Conservation (phyloP, 2,888 invertebrate species). For the Synergus laeviventris region DNA sequence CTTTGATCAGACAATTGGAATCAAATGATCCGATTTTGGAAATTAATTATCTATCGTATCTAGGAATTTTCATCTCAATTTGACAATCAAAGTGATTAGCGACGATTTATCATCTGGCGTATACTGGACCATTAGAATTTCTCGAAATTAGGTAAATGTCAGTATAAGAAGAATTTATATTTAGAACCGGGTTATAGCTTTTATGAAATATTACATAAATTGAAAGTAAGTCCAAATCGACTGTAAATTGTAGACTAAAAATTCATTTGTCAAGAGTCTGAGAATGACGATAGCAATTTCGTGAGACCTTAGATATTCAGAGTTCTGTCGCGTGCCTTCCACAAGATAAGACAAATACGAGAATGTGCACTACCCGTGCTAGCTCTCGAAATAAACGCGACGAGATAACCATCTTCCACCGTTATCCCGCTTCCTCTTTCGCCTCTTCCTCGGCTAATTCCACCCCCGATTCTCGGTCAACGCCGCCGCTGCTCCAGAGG, state of each 20-base stretch:
- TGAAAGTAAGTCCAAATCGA: neutral
- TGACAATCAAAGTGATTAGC: no score
- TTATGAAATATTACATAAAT: no score
- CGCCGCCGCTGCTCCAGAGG: slow-evolving; percentile 16
- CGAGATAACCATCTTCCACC: neutral
- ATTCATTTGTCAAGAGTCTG: neutral
- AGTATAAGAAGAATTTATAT: no score
- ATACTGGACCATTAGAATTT: no score
- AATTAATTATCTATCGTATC: no score
- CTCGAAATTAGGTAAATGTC: no score
- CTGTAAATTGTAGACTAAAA: neutral
- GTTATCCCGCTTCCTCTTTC: slow-evolving; percentile 9
- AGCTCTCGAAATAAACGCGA: neutral
- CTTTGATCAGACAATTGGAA: no score
- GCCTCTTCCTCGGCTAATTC: slow-evolving; percentile 27
- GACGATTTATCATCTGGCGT: no score
- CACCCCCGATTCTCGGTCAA: slow-evolving; percentile 32
- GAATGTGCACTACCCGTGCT: neutral
- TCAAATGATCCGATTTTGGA: no score
- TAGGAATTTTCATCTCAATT: no score
- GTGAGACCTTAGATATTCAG: slow-evolving; percentile 56
- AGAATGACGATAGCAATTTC: slow-evolving; percentile 60
- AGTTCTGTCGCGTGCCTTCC: slow-evolving; percentile 57
- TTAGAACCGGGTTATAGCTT: no score
- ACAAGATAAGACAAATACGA: slow-evolving; percentile 53